These are phyloP conservation scores for Salminus brasiliensis DNA, from an alignment of 2,113 vertebrate genomes.

Conservation along the genomic window DNA sequence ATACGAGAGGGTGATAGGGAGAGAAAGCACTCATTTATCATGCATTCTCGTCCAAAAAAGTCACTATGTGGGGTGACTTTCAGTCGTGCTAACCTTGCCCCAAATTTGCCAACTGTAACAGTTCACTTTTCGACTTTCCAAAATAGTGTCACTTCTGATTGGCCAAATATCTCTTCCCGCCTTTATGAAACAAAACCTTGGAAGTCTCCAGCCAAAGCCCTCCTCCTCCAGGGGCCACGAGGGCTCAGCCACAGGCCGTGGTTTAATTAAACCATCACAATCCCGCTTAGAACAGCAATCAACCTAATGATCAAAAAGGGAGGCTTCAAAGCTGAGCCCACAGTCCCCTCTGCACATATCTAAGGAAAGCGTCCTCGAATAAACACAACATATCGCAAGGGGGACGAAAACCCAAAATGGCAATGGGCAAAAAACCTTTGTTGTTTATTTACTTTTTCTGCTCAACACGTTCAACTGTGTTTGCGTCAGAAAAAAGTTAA, in stretches of 20 bases:
- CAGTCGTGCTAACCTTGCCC: conserved; percentile 61
- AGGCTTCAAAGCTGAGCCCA: conserved; percentile 55
- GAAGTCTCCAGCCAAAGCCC: conserved; percentile 47
- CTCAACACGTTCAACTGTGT: conserved; percentile 24
- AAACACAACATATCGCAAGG: conserved; percentile 49
- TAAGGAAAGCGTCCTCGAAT: conserved; percentile 45
- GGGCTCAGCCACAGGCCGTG: conserved; percentile 43
- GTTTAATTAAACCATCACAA: conserved; percentile 65
- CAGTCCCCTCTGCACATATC: conserved; percentile 52
- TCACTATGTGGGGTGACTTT: conserved; percentile 58
- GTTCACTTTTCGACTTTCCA: conserved; percentile 41
- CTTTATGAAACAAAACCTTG: conserved; percentile 33
- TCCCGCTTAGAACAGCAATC: conserved; percentile 60
- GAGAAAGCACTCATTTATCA: conserved; percentile 54
- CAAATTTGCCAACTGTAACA: conserved; percentile 56
- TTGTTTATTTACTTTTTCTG: conserved; percentile 9
- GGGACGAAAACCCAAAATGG: conserved; percentile 35
- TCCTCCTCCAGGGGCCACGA: conserved; percentile 28
- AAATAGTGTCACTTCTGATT: conserved; percentile 29
- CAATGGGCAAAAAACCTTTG: not conserved
- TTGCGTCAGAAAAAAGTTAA: conserved; percentile 38
- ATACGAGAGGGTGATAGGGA: conserved; percentile 24
- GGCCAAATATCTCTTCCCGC: conserved; percentile 17
- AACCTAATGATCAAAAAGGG: conserved; percentile 60
- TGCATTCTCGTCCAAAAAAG: conserved; percentile 49